These are phyloP conservation scores for Gavialis gangeticus DNA, from an alignment of 2,113 vertebrate species.

Conservation along the genomic window DNA sequence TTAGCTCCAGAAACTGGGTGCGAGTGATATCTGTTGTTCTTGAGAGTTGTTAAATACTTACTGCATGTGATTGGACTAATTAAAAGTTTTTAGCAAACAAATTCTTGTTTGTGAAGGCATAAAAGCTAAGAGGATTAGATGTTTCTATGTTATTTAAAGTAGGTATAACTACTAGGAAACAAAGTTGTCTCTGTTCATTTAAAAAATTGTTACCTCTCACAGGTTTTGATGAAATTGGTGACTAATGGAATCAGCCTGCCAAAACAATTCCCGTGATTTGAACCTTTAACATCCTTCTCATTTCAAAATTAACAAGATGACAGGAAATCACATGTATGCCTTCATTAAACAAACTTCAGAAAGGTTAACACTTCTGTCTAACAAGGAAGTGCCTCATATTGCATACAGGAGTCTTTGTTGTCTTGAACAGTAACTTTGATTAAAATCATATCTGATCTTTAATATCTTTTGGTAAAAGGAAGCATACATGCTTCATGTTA, in stretches of 20 bases:
- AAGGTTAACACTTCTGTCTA: not conserved
- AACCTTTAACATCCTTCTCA: not conserved
- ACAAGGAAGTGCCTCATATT: not conserved
- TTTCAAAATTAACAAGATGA: slow-evolving; percentile 14
- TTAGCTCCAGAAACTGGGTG: slow-evolving; percentile 3
- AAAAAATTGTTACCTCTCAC: slow-evolving; percentile 38
- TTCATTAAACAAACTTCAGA: not conserved
- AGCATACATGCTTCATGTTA: not conserved
- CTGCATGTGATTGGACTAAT: slow-evolving; percentile 73
- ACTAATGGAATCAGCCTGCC: slow-evolving; percentile 23
- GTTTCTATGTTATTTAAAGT: slow-evolving; percentile 75
- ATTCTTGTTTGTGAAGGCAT: slow-evolving; percentile 77
- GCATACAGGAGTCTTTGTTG: not conserved
- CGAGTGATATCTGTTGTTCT: slow-evolving; percentile 43
- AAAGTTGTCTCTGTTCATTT: slow-evolving; percentile 71
- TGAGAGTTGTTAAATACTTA: slow-evolving; percentile 63
- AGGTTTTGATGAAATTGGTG: not conserved
- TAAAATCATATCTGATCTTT: slow-evolving; percentile 1
- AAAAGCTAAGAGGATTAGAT: slow-evolving; percentile 80
- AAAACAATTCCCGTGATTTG: not conserved
- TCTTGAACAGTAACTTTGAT: slow-evolving; percentile 20
- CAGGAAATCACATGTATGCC: not conserved
- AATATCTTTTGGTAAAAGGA: not conserved
- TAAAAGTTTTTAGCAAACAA: slow-evolving; percentile 75
- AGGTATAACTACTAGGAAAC: slow-evolving; percentile 55